phyloP scores from a whole-genome alignment of 2,113 vertebrate genomes.

The Aspiorhynchus laticeps region DNA sequence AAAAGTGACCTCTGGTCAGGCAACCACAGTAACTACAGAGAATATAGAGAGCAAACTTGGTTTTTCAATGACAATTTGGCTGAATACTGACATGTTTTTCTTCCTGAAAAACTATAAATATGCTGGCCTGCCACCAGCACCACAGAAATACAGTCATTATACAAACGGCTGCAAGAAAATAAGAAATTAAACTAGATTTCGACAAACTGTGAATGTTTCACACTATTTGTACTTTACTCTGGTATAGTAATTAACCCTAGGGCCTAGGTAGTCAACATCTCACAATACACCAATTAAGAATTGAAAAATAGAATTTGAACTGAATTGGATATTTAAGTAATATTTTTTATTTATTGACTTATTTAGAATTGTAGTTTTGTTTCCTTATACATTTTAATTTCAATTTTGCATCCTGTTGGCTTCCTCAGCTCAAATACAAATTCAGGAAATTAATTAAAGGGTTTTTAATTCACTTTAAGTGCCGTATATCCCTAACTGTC shows the following conservation, averaged over 20 bases:
- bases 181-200: background rate
- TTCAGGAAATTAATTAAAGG: background rate
- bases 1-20: constrained; percentile 13
- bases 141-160: background rate
- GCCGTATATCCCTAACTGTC: background rate
- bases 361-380: too few relatives aligned
- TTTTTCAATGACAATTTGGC: background rate
- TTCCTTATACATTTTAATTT: too few relatives aligned
- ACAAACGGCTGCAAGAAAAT: background rate
- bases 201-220: background rate
- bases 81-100: background rate
- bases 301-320: background rate
- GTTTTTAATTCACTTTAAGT: background rate
- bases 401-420: too few relatives aligned
- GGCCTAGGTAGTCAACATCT: background rate
- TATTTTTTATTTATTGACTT: background rate
- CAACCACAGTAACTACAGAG: background rate
- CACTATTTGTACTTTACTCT: background rate
- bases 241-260: background rate
- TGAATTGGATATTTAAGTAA: background rate
- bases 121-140: background rate
- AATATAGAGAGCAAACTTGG: background rate
- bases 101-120: background rate
- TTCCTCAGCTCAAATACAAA: too few relatives aligned
- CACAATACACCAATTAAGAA: background rate